A percentile compares a stretch with the other conserved stretches of the same genome.
phyloP scores from a whole-genome alignment of 2,797 vertebrate species.

The Hipposideros larvatus region DNA sequence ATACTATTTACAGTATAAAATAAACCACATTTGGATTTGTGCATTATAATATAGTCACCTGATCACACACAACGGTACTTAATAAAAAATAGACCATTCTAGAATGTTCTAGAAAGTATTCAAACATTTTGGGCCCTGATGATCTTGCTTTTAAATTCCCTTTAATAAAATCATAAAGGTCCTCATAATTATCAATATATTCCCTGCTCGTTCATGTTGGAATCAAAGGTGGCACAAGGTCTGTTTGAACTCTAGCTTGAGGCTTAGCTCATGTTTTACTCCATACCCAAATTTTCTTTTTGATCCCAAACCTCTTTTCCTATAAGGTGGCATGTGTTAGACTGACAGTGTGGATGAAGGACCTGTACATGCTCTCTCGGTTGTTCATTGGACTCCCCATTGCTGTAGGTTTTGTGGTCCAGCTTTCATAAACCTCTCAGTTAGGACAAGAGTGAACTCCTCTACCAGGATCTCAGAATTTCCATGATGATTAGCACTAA shows the following conservation, averaged over 20 bases:
- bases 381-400: neutral
- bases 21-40: neutral
- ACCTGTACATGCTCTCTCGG: neutral
- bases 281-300: neutral
- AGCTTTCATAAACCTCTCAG: neutral
- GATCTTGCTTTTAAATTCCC: conserved; percentile 15
- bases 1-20: neutral
- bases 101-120: conserved; percentile 39
- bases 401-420: neutral
- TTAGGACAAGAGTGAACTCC: neutral
- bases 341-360: neutral
- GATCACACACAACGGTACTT: neutral
- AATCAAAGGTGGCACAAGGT: neutral
- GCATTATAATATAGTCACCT: neutral
- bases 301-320: neutral
- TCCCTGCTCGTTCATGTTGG: neutral
- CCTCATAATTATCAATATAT: neutral
- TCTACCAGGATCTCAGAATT: neutral
- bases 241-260: neutral
- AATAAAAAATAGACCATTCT: neutral
- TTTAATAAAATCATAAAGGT: neutral
- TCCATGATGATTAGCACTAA: neutral
- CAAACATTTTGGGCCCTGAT: neutral
- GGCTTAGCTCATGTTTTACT: conserved; percentile 51
- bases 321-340: neutral